phyloP scores from a whole-genome alignment of 2,797 vertebrate genomes.

The Acanthurus leucopareius region DNA sequence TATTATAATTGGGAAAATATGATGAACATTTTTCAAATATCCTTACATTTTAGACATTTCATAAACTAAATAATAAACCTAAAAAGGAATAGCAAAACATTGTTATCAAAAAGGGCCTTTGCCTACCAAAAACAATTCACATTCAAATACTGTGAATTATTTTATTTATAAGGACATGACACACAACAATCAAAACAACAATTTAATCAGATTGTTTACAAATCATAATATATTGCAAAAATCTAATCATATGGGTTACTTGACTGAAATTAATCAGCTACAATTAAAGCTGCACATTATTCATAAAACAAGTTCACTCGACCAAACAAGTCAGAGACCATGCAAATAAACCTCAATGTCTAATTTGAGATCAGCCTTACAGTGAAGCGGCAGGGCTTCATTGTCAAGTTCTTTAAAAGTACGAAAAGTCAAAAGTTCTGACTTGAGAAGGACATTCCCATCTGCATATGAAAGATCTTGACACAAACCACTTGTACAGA shows the following conservation, averaged over 20 bases:
- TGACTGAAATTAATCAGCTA: slow-evolving; percentile 94
- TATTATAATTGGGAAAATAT: neutral
- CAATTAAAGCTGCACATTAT: slow-evolving; percentile 96
- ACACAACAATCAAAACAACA: slow-evolving; percentile 90
- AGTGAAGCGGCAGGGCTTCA: slow-evolving; percentile 43
- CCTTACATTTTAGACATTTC: too few species aligned
- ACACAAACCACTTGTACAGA: slow-evolving; percentile 75
- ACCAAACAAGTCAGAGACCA: slow-evolving; percentile 78
- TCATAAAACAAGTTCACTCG: slow-evolving; percentile 90
- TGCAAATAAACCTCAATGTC: slow-evolving; percentile 76
- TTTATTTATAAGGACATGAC: slow-evolving; percentile 87
- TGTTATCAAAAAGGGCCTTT: neutral
- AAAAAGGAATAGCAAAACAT: too few species aligned
- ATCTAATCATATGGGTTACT: slow-evolving; percentile 86
- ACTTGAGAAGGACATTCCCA: slow-evolving; percentile 41
- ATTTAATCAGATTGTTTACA: slow-evolving; percentile 92
- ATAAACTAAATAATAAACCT: too few species aligned
- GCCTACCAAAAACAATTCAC: slow-evolving; percentile 28
- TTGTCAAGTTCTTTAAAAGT: slow-evolving; percentile 53
- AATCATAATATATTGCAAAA: slow-evolving; percentile 93
- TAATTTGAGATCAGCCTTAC: slow-evolving; percentile 45
- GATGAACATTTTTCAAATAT: too few species aligned
- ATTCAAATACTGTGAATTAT: slow-evolving; percentile 67
- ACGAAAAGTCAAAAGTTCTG: slow-evolving; percentile 57
- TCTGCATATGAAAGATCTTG: slow-evolving; percentile 63